These are phyloP conservation scores for Busseola fusca DNA, from an alignment of 2,888 invertebrate genomes.

Conservation along the genomic window DNA sequence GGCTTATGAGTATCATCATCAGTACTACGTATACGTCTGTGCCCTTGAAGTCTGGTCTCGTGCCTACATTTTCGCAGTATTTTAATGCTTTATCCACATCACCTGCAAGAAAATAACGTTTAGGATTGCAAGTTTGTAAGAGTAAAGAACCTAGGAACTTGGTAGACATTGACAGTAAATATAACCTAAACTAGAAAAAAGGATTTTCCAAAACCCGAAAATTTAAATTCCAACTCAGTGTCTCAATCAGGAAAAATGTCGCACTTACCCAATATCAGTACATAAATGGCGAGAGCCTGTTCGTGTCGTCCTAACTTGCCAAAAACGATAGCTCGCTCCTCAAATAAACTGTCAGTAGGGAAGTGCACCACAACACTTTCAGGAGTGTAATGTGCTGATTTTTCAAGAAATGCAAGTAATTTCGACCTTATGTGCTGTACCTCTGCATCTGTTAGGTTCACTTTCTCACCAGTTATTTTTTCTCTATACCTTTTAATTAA, in stretches of 20 bases:
- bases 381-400: slow-evolving; percentile 94
- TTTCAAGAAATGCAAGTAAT: slow-evolving; percentile 93
- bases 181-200: background rate
- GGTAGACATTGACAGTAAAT: background rate
- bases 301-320: slow-evolving; percentile 97
- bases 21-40: slow-evolving; percentile 90
- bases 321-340: slow-evolving; percentile 97
- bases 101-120: slow-evolving; percentile 74
- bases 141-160: background rate
- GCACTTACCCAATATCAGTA: slow-evolving; percentile 92
- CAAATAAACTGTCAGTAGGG: slow-evolving; percentile 94
- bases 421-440: slow-evolving; percentile 83
- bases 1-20: slow-evolving; percentile 87
- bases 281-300: slow-evolving; percentile 97
- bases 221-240: background rate
- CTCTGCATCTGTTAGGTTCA: slow-evolving; percentile 77
- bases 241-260: background rate
- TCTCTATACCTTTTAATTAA: slow-evolving; percentile 96
- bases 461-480: slow-evolving; percentile 86
- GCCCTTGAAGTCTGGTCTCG: slow-evolving; percentile 74
- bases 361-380: slow-evolving; percentile 96
- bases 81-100: slow-evolving; percentile 94
- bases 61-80: slow-evolving; percentile 94
- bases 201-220: background rate
- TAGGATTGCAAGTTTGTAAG: background rate